Evolutionary conservation across 2,797 vertebrate species (phyloP), one percentile per base, ranked within the genome.

Genomic region (Enteromius argenteus): DNA sequence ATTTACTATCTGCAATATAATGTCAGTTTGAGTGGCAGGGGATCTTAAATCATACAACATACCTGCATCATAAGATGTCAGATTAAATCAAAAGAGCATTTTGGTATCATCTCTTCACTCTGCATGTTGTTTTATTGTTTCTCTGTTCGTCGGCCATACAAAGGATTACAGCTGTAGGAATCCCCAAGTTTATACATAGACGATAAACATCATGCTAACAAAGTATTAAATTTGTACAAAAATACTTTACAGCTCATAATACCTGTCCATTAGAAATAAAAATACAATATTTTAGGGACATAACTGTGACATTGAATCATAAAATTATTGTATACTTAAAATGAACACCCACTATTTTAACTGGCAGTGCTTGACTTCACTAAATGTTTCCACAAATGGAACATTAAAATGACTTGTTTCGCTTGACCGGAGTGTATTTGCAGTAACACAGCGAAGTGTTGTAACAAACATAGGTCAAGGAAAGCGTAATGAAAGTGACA

Each of bases 141-240:
- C 94, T 95, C 81, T 94, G 91, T 89, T 88, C 58, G 85, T 94
- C 90, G 92, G 92, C 93, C 95, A 96, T 97, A 97, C 95, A 97
- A 97, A 97, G 95, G 95, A 95, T 94, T 96, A 94, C 95, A 96
- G 96, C 94, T 94, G 94, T 93, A 95, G 94, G 90, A 95, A 94
- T 96, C 95, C 94, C 94, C 95, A 95, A 93, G 96, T 95, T 92
- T 95, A 95, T 97, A 97, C 96, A 97, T 95, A 96, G 96, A 99
- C 95, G 93, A 98, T 97, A 97, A 98, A 98, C 97, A 96, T 96
- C 98, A 99, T 99, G 98, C 98, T 99, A 98, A 98, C 98, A 99
- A 99, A 99, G 98, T 99, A 99, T 97, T 99, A 99, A 99, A 99
- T 99, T 99, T 98, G 97, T 99, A 99, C 98, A 99, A 99, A 99